phyloP scores from a whole-genome alignment of 2,888 invertebrate species.

The Stegana nigrithorax region DNA sequence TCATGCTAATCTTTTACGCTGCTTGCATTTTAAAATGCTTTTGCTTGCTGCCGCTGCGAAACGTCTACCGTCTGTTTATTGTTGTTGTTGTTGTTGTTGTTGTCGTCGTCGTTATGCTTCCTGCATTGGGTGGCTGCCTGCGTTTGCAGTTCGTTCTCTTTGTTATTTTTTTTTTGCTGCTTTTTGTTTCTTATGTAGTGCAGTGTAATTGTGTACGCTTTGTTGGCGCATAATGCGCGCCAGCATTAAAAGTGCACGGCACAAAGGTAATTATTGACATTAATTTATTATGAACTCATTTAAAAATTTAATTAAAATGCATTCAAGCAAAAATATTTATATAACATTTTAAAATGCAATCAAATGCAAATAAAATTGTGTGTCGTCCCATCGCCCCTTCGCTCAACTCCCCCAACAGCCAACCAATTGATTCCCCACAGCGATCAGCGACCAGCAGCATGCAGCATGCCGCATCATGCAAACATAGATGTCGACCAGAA shows the following conservation, averaged over 20 bases:
- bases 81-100: too few species aligned
- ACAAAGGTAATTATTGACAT: slow-evolving; percentile 35
- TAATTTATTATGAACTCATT: slow-evolving; percentile 22
- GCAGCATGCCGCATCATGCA: too few species aligned
- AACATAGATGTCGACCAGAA: slow-evolving; percentile 54
- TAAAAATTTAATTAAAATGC: slow-evolving; percentile 39
- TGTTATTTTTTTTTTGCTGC: not conserved
- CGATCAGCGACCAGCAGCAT: too few species aligned
- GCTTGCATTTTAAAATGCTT: slow-evolving; percentile 63
- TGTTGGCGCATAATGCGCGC: too few species aligned
- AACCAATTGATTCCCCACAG: slow-evolving; percentile 15
- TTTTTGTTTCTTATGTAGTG: not conserved
- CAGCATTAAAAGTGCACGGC: not conserved
- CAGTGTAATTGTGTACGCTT: too few species aligned
- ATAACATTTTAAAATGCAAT: slow-evolving; percentile 1
- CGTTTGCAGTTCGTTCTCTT: not conserved
- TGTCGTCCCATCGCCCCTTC: not conserved
- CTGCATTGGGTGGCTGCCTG: too few species aligned
- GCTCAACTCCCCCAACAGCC: not conserved
- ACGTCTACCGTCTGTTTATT: too few species aligned
- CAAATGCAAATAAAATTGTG: not conserved
- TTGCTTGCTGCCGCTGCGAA: too few species aligned
- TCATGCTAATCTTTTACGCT: slow-evolving; percentile 65
- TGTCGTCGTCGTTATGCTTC: too few species aligned
- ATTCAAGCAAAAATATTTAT: slow-evolving; percentile 36